Percentiles rank a stretch among this genome's conserved stretches.
Evolutionary conservation across 2,888 invertebrate species (phyloP).

Genomic region (Ectropis crepuscularia): DNA sequence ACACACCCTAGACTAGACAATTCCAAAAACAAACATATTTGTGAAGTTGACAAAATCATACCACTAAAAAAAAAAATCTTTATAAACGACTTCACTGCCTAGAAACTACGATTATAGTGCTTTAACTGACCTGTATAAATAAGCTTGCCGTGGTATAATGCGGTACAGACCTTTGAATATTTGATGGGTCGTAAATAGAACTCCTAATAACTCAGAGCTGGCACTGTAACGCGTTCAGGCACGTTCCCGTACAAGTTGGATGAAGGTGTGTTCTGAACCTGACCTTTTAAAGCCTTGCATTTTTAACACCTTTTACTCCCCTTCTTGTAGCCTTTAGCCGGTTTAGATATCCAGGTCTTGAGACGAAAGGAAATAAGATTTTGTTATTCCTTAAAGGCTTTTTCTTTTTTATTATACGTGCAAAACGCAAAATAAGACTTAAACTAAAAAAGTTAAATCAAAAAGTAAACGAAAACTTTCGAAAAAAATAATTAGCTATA

Average conservation of each 20-base stretch:
- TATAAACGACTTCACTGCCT: too few species aligned
- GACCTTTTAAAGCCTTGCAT: slow-evolving; percentile 8
- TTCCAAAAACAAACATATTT: neutral
- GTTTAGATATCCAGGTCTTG: too few species aligned
- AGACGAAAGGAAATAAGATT: too few species aligned
- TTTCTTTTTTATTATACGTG: too few species aligned
- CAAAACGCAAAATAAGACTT: too few species aligned
- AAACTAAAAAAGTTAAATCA: too few species aligned
- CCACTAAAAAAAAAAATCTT: neutral
- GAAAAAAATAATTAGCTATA: too few species aligned
- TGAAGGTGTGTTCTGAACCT: slow-evolving; percentile 4
- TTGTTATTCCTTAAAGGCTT: too few species aligned
- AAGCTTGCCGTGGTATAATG: neutral
- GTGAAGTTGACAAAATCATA: neutral
- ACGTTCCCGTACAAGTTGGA: slow-evolving; percentile 18
- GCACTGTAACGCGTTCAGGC: neutral
- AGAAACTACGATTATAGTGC: neutral
- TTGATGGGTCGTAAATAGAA: slow-evolving; percentile 22
- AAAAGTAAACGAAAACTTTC: too few species aligned
- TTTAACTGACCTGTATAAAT: neutral
- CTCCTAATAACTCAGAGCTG: slow-evolving; percentile 13
- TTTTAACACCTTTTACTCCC: neutral
- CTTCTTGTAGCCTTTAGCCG: neutral
- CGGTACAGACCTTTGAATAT: slow-evolving; percentile 17
- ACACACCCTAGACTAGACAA: slow-evolving; percentile 3